These are phyloP conservation scores for Drosophila mauritiana DNA, from an alignment of 1,140 invertebrate species.

Conservation along the genomic window DNA sequence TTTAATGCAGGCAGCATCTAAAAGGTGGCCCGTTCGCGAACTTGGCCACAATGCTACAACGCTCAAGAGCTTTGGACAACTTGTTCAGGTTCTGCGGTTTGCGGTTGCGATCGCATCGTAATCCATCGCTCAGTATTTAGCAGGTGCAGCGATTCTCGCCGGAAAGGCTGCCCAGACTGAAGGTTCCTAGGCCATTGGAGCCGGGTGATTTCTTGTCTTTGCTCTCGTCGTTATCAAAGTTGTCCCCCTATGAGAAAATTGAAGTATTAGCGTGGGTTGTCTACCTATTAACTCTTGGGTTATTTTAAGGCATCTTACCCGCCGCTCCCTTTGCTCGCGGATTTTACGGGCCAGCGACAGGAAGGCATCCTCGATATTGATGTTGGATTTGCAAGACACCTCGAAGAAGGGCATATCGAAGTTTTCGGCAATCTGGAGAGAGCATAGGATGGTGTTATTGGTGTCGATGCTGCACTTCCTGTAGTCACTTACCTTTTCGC, in stretches of 20 bases:
- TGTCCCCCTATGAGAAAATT: conserved; percentile 66
- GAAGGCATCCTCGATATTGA: conserved; percentile 95
- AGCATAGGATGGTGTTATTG: neutral
- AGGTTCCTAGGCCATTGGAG: conserved; percentile 84
- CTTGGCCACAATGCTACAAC: conserved; percentile 48
- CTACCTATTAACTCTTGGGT: neutral
- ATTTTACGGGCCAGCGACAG: conserved; percentile 92
- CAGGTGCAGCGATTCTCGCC: conserved; percentile 83
- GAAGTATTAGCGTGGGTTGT: neutral
- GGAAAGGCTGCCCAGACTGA: conserved; percentile 79
- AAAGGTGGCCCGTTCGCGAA: conserved; percentile 47
- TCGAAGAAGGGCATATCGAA: conserved; percentile 97
- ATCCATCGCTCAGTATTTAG: conserved; percentile 45
- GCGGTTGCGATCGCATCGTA: conserved; percentile 33
- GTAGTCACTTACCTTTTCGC: conserved; percentile 88
- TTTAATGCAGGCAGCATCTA: conserved; percentile 26
- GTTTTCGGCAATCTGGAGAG: conserved; percentile 91
- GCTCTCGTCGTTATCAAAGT: conserved; percentile 81
- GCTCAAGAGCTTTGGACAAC: conserved; percentile 61
- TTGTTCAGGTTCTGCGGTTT: conserved; percentile 46
- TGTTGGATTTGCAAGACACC: conserved; percentile 95
- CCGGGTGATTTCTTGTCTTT: conserved; percentile 84
- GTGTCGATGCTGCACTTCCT: neutral
- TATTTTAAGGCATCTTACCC: conserved; percentile 86
- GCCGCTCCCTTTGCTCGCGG: conserved; percentile 90